phyloP scores from a whole-genome alignment of 2,113 vertebrate genomes.

The Passerina amoena region DNA sequence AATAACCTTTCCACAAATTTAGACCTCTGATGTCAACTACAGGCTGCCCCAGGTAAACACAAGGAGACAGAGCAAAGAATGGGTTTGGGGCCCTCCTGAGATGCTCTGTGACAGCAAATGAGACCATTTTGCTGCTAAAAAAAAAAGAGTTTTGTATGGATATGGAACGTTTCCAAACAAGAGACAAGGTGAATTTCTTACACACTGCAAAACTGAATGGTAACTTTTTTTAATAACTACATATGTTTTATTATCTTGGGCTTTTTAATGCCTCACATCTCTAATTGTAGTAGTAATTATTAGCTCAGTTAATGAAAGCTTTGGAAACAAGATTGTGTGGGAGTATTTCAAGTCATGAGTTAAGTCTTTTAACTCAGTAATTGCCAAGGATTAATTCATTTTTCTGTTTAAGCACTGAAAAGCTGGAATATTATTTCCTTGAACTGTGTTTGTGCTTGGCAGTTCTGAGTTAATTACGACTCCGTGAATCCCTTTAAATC shows the following conservation, averaged over 20 bases:
- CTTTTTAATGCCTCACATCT: conserved; percentile 50
- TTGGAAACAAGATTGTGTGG: conserved; percentile 66
- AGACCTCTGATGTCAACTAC: not conserved
- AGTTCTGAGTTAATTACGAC: conserved; percentile 72
- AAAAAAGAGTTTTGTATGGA: not conserved
- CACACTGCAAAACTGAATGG: not conserved
- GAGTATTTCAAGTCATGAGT: conserved; percentile 65
- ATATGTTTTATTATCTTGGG: conserved; percentile 60
- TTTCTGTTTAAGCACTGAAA: conserved; percentile 47
- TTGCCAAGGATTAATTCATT: conserved; percentile 72
- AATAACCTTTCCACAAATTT: not conserved
- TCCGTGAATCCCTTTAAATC: conserved; percentile 64
- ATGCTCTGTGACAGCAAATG: not conserved
- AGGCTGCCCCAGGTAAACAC: not conserved
- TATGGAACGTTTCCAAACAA: not conserved
- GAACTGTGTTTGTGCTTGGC: conserved; percentile 57
- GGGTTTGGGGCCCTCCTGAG: not conserved
- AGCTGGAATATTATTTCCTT: conserved; percentile 70
- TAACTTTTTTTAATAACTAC: conserved; percentile 39
- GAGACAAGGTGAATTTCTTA: not conserved
- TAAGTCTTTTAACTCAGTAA: conserved; percentile 75
- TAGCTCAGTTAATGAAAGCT: conserved; percentile 68
- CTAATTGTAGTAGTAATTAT: conserved; percentile 71
- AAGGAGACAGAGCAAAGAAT: not conserved
- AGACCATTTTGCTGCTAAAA: not conserved